phyloP scores from a whole-genome alignment of 2,113 vertebrate genomes.

The Ammodytes marinus region DNA sequence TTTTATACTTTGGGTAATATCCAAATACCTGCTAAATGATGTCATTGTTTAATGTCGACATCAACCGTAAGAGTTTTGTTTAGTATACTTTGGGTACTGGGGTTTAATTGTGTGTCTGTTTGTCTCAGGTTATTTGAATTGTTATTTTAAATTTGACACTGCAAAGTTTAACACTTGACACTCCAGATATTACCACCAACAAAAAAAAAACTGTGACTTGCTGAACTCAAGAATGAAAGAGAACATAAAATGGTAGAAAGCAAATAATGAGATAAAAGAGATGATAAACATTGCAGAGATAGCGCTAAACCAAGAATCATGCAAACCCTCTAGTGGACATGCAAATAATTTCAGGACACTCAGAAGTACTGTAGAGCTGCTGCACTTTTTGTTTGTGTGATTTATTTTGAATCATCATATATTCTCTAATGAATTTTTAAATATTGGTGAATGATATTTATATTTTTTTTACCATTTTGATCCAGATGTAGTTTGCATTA shows the following conservation, averaged over 20 bases:
- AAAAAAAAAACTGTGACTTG: not conserved
- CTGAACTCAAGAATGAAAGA: not conserved
- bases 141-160: not conserved
- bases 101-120: not conserved
- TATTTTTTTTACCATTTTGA: not conserved
- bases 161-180: not conserved
- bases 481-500: not conserved
- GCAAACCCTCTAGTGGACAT: not conserved
- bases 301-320: not conserved
- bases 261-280: not conserved
- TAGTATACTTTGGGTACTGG: not conserved
- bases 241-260: not conserved
- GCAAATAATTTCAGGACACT: not conserved
- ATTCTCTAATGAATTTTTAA: not conserved
- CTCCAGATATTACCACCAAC: not conserved
- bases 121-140: not conserved
- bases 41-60: not conserved
- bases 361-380: not conserved
- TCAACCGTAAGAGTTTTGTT: constrained; percentile 24
- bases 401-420: not conserved
- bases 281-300: no score
- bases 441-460: not conserved
- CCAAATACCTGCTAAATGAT: no score
- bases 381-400: not conserved
- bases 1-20: no score